These are phyloP conservation scores for Pinctada fucata DNA, from an alignment of 2,888 invertebrate species.

Conservation along the genomic window DNA sequence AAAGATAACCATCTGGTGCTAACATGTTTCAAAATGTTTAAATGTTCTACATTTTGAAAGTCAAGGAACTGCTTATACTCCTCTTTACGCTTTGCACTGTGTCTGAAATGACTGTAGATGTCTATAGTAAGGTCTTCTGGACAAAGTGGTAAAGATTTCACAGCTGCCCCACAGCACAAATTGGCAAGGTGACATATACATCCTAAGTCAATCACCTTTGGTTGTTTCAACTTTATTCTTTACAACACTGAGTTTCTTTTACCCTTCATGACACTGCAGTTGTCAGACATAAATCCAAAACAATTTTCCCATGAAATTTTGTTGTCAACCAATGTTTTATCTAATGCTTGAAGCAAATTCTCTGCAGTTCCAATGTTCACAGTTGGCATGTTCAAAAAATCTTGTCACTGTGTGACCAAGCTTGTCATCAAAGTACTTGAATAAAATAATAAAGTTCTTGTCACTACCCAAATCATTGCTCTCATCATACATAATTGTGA, in stretches of 20 bases:
- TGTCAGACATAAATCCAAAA: slow-evolving; percentile 15
- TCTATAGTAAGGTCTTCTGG: slow-evolving; percentile 5
- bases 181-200: slow-evolving; percentile 25
- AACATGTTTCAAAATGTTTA: slow-evolving; percentile 33
- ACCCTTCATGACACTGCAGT: slow-evolving; percentile 16
- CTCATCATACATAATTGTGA: slow-evolving; percentile 36
- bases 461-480: slow-evolving; percentile 36
- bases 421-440: slow-evolving; percentile 19
- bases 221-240: slow-evolving; percentile 11
- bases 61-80: slow-evolving; percentile 30
- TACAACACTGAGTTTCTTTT: slow-evolving; percentile 11
- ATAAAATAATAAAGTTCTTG: slow-evolving; percentile 14
- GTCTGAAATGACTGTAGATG: slow-evolving; percentile 11
- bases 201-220: not conserved
- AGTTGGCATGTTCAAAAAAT: slow-evolving; percentile 4
- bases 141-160: slow-evolving; percentile 1
- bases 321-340: not conserved
- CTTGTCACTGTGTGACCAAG: slow-evolving; percentile 5
- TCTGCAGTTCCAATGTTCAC: slow-evolving; percentile 12
- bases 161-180: slow-evolving; percentile 8
- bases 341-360: not conserved
- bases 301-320: slow-evolving; percentile 21
- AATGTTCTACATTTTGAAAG: slow-evolving; percentile 23
- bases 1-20: slow-evolving; percentile 21
- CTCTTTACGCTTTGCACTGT: slow-evolving; percentile 37